These are phyloP conservation scores for Clarias fuscus DNA, from an alignment of 2,797 vertebrate genomes.

Conservation along the genomic window DNA sequence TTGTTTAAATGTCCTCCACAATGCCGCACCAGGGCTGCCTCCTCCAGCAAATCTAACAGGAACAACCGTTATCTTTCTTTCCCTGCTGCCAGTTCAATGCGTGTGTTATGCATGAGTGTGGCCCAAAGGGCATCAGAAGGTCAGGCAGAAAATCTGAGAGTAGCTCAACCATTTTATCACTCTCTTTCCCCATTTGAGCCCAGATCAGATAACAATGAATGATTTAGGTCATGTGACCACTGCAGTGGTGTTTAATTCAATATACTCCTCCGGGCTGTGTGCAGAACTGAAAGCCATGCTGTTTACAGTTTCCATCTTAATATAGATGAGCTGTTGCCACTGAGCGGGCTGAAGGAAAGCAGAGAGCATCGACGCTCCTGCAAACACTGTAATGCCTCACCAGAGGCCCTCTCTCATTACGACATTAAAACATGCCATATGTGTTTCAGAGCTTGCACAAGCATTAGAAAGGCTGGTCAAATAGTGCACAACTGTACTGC, in stretches of 20 bases:
- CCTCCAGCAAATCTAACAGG: conserved; percentile 18
- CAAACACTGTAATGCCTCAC: conserved; percentile 31
- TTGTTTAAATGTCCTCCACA: neutral
- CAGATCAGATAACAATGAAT: conserved; percentile 40
- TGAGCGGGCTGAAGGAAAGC: conserved; percentile 20
- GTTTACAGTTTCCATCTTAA: conserved; percentile 49
- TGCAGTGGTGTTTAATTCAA: neutral
- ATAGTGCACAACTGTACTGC: neutral
- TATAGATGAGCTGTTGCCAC: conserved; percentile 45
- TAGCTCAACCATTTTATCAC: conserved; percentile 7
- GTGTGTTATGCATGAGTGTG: conserved; percentile 11
- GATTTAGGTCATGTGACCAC: neutral
- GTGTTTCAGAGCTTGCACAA: conserved; percentile 8
- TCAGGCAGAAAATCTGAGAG: conserved; percentile 21
- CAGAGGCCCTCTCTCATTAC: conserved; percentile 42
- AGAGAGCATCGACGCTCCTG: conserved; percentile 38
- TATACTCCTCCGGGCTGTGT: neutral
- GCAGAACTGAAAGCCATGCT: conserved; percentile 34
- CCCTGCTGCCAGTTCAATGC: neutral
- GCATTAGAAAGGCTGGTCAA: conserved; percentile 12
- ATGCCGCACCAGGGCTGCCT: neutral
- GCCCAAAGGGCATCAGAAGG: conserved; percentile 21
- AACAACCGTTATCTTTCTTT: conserved; percentile 20
- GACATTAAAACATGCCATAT: conserved; percentile 38
- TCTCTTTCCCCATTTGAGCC: neutral